A percentile compares a stretch with the other conserved stretches of the same genome.
These are phyloP conservation scores for Rhyacophila evoluta DNA, from an alignment of 2,888 invertebrate genomes.

Conservation along the genomic window DNA sequence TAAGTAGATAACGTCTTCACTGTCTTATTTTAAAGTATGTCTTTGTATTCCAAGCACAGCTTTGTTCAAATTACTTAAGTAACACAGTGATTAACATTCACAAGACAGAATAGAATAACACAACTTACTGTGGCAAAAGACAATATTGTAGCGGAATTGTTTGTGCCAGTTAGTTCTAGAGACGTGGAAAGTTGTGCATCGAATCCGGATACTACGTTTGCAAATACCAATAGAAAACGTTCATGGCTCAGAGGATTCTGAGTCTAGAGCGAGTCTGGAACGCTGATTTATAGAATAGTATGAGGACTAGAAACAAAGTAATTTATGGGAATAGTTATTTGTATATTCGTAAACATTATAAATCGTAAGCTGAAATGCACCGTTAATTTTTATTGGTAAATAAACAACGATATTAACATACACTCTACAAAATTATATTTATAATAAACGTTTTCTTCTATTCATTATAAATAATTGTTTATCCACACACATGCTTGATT, in stretches of 20 bases:
- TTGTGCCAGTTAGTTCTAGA: slow-evolving; percentile 33
- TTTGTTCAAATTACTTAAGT: slow-evolving; percentile 28
- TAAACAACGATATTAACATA: no score
- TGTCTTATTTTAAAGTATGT: background rate
- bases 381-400: no score
- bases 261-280: background rate
- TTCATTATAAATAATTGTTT: no score
- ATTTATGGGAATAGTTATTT: no score
- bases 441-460: no score
- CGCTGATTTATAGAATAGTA: no score
- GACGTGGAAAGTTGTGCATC: slow-evolving; percentile 27
- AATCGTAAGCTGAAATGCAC: no score
- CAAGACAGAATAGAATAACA: slow-evolving; percentile 14
- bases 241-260: background rate
- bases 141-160: slow-evolving; percentile 38
- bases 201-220: background rate
- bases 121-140: slow-evolving; percentile 34
- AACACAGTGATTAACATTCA: slow-evolving; percentile 35
- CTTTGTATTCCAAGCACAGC: background rate
- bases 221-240: slow-evolving; percentile 1
- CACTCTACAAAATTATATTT: no score
- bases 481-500: no score
- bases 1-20: no score
- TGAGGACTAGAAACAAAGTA: no score
- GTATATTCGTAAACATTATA: no score